Base-by-base conservation (phyloP, 2,888 invertebrate genomes). In the Sphinx pinastri region DNA sequence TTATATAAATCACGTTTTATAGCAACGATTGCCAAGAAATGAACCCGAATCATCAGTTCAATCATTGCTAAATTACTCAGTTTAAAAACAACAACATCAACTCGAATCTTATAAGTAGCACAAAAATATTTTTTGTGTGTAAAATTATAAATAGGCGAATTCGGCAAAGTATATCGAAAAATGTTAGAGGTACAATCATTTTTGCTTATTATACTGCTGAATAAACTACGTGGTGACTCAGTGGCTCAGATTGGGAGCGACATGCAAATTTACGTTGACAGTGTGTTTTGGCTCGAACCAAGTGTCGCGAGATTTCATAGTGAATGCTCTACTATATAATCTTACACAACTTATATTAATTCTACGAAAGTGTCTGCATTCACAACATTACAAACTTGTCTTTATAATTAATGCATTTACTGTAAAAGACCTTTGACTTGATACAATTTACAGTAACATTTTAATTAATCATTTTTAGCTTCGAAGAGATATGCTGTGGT, bases 261-360 rank as follows among this genome's bases (percentile, higher is more conserved):
- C 63, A 63, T 63, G 63, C 63, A 63, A 63, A 63, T 63, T 63
- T 63, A 63, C 63, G 63, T 63, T 63, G 63, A 49, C 60, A 63
- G 60, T 63, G 7, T 63, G 49, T 47, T 13, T 63, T 63, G 63
- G 63, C 63, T 47, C 19, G 63, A 16, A 13, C 25, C 57, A 57
- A 25, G 63, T 63, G 49, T 13, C 49, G 11, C 60, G 49, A 19
- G 49, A 47, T 63, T 63, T 49, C 49, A 12, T 63, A 19, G 49
- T 63, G 49, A 63, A 49, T 49, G 49, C 25, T 13, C 63, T 47
- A 63, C 47, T 19, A 49, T 25, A 60, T 4, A 45, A 16, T 16
- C 19, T 47, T 47, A 49, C 19, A 63, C 47, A 63, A 47, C 16
- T 5, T 14, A 13, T 13, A 7, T 31, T 10, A 16, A 55, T 55